A percentile compares a stretch with the other conserved stretches of the same genome.
Conservation (phyloP, 2,797 vertebrate genomes). For the Psittacula echo region DNA sequence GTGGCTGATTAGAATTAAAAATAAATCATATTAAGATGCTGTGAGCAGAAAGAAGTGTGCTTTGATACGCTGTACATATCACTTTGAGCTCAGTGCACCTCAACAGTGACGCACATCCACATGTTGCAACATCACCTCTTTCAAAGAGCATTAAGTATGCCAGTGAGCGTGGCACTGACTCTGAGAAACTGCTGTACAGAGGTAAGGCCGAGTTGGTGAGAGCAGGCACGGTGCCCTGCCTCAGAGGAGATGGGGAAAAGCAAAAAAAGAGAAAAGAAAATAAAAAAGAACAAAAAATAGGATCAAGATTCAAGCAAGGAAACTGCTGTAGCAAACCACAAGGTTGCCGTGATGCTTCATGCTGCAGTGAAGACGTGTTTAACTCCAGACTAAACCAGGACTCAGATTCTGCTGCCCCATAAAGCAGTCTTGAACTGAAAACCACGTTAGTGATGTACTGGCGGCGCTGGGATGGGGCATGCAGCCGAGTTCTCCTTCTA, state of each 20-base stretch:
- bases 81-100: background rate
- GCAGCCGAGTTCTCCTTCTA: background rate
- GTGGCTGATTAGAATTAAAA: background rate
- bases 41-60: background rate
- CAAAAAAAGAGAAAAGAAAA: background rate
- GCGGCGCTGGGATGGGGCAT: rapidly evolving
- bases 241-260: background rate
- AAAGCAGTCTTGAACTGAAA: background rate
- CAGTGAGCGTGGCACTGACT: background rate
- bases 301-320: background rate
- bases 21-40: background rate
- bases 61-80: background rate
- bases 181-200: background rate
- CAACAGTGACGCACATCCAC: background rate
- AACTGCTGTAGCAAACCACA: background rate
- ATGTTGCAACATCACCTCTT: background rate
- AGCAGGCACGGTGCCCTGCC: background rate
- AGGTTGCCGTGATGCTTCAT: background rate
- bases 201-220: background rate
- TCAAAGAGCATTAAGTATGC: background rate
- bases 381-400: background rate
- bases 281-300: rapidly evolving
- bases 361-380: background rate
- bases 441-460: background rate
- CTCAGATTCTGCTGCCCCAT: background rate